Evolutionary conservation across 2,797 vertebrate species (phyloP).

Genomic region (Ispidina picta): DNA sequence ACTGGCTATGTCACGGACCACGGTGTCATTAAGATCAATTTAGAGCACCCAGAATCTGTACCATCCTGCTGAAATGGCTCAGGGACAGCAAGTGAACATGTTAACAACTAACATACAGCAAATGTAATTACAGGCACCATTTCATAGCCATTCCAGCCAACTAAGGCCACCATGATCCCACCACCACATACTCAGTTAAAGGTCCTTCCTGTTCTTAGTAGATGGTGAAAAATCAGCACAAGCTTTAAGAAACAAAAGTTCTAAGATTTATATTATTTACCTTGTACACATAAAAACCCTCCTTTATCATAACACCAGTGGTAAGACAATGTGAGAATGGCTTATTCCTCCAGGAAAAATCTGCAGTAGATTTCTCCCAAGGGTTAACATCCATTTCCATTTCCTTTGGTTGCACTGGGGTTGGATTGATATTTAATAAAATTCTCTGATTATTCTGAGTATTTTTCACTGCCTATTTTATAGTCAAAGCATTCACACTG

Average conservation of each 20-base stretch:
- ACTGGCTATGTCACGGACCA: constrained; percentile 42
- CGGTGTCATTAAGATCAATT: constrained; percentile 51
- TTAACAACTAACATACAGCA: constrained; percentile 30
- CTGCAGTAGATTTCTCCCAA: not conserved
- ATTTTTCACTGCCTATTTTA: not conserved
- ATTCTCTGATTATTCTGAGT: not conserved
- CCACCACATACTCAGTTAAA: not conserved
- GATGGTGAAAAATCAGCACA: not conserved
- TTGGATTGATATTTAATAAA: not conserved
- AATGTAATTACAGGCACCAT: constrained; percentile 7
- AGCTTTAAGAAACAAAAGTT: not conserved
- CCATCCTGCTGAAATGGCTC: constrained; percentile 32
- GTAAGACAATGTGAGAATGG: not conserved
- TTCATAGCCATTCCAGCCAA: not conserved
- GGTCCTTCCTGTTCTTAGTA: not conserved
- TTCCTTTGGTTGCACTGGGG: not conserved
- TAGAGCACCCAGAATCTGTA: constrained; percentile 26
- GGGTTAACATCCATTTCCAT: not conserved
- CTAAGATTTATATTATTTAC: not conserved
- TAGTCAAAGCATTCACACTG: not conserved
- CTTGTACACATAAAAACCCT: not conserved
- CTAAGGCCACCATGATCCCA: not conserved
- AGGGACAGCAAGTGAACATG: constrained; percentile 26
- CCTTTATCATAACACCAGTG: not conserved
- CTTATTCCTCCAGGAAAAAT: not conserved